Conservation (phyloP, 2,113 vertebrate genomes). For the Phaethon lepturus region DNA sequence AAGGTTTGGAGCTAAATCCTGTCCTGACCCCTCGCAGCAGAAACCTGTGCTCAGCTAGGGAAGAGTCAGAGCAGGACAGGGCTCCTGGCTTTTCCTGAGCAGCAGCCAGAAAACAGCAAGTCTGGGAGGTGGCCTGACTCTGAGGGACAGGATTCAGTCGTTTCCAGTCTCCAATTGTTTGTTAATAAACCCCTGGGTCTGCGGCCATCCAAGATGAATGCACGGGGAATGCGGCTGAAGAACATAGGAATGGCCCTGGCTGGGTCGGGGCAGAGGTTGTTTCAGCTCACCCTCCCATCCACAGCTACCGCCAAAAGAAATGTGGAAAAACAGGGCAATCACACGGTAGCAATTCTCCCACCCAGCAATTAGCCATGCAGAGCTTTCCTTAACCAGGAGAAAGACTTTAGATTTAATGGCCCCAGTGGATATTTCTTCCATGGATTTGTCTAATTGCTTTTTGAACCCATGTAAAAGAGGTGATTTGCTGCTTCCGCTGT, state of each 20-base stretch:
- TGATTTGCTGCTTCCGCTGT: slow-evolving; percentile 21
- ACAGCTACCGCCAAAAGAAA: background rate
- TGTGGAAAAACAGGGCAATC: background rate
- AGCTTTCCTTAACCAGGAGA: background rate
- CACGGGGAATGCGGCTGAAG: background rate
- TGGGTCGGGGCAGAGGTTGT: background rate
- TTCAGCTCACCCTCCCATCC: background rate
- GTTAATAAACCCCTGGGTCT: background rate
- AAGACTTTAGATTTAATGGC: background rate
- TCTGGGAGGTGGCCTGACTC: background rate
- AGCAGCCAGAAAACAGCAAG: background rate
- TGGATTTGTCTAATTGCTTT: background rate
- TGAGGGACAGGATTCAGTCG: background rate
- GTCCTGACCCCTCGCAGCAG: background rate
- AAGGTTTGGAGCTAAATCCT: background rate
- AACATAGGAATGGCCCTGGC: background rate
- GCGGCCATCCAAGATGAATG: background rate
- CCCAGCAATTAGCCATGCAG: background rate
- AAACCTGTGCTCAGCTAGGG: background rate
- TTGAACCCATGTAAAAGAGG: background rate
- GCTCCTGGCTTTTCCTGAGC: background rate
- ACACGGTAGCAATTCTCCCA: background rate
- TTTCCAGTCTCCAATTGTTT: background rate
- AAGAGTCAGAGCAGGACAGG: background rate
- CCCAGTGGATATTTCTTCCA: background rate